These are phyloP conservation scores for Sylvicola cinctus DNA, from an alignment of 2,888 invertebrate genomes.

Conservation along the genomic window DNA sequence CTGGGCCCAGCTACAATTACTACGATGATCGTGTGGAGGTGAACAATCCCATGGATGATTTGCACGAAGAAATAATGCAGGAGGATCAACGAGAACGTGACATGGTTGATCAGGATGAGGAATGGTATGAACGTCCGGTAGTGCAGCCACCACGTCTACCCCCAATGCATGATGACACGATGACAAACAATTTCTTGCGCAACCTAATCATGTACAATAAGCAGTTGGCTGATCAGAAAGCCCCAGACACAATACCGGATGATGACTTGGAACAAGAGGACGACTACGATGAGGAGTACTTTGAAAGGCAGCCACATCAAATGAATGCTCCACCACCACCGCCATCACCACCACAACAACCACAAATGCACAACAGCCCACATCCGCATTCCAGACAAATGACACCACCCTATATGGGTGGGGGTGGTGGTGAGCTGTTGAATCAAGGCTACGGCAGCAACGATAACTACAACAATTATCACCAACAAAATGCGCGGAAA, in stretches of 20 bases:
- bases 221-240: conserved; percentile 7
- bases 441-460: too few relatives aligned
- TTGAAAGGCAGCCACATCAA: conserved; percentile 4
- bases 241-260: too few relatives aligned
- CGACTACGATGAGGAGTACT: conserved; percentile 2
- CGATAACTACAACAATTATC: background rate
- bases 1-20: conserved; percentile 22
- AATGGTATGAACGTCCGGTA: background rate
- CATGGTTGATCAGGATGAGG: background rate
- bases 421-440: too few relatives aligned
- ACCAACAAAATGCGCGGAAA: conserved; percentile 3
- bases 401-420: too few relatives aligned
- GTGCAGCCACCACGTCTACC: conserved; percentile 25
- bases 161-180: conserved; percentile 28
- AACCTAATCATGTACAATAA: conserved; percentile 40
- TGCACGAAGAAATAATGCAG: conserved; percentile 36
- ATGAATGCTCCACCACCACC: conserved; percentile 24
- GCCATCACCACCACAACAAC: conserved; percentile 25
- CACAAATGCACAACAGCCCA: background rate
- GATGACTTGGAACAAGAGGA: background rate
- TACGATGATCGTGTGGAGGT: conserved; percentile 22
- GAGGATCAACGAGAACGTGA: conserved; percentile 36
- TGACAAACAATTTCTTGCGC: conserved; percentile 28
- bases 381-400: background rate
- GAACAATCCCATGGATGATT: conserved; percentile 29